Evolutionary conservation across 1,140 invertebrate genomes (phyloP), one percentile per base, ranked within the genome.

Genomic region (Trichonephila clavipes): DNA sequence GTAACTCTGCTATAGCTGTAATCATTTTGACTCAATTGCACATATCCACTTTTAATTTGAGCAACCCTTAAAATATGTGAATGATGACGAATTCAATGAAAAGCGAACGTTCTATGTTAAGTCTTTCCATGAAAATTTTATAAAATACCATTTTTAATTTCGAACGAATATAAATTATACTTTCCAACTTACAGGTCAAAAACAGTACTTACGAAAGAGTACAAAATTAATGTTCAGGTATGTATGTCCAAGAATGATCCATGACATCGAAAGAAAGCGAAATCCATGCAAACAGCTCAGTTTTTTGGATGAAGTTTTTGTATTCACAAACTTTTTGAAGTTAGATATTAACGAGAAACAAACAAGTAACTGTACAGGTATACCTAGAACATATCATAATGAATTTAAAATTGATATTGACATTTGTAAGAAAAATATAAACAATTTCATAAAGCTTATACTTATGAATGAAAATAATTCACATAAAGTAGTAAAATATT

Each of bases 201-300:
- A 44, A 82, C 4, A 10, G 58, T 82, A 88, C 94, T 93, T 93
- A 94, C 94, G 86, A 44, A 94, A 92, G 16, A 90, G 62, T 59
- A 83, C 90, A 28, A 88, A 94, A 64, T 94, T 94, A 19, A 94
- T 64, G 18, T 77, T 92, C 2, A 94, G 66, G 66, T 95, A 98
- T 0, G 98, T 98, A 95, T 99, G 98, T 0, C 98, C 98, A 2
- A 99, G 96, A 81, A 99, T 98, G 1, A 99, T 98, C 98, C 98
- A 99, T 12, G 97, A 97, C 98, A 99, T 98, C 94, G 98, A 98
- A 66, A 99, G 97, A 0, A 98, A 97, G 7, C 98, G 96, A 0
- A 98, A 96, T 1, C 98, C 98, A 95, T 98, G 98, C 69, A 98
- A 44, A 34, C 89, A 94, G n/a, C 66, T 94, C 58, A 94, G 21